Evolutionary conservation across 2,888 invertebrate species (phyloP), one percentile per base, ranked within the genome.

Genomic region (Xiphydria camelus): DNA sequence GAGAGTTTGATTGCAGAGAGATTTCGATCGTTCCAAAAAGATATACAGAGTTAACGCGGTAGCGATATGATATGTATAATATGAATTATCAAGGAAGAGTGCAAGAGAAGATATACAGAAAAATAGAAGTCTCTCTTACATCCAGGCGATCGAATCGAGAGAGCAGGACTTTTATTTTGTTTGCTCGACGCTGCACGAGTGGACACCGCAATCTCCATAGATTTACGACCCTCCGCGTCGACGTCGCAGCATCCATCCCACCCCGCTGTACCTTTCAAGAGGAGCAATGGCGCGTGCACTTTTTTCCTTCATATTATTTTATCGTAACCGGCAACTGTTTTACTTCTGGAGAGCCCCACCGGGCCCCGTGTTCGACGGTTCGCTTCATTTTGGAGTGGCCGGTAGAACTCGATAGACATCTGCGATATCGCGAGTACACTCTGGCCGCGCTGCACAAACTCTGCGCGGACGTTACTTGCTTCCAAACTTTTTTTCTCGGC

Each of bases 311-410:
- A 9, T 17, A 69, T 71, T 72, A 70, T 71, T 68, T 68, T 66
- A 62, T 52, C 59, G 47, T 47, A 49, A 56, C 57, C 49, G 56
- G 68, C 64, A 63, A 70, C 69, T 68, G 67, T 68, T 64, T 64
- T 61, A 62, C 61, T 69, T 58, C 48, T 55, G 46, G 51, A 44
- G 40, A n/a, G n/a, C n/a, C n/a, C 46, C 45, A 52, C 36, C 52
- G 55, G 49, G 53, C 43, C 52, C 1, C 35, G 25, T 14, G 12
- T 40, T 20, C 36, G 49, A 49, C 61, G 70, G 60, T 66, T 62
- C 73, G 68, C 69, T 73, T 69, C 56, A 57, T 64, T 62, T 48
- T 70, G 55, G 59, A 75, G 73, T 66, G 66, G 58, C 53, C 49
- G 48, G 37, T 29, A 34, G 46, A 50, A 53, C 38, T 47, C 55